Percentiles rank a stretch among this genome's conserved stretches.
phyloP scores from a whole-genome alignment of 2,113 vertebrate species.

The Piaya cayana region DNA sequence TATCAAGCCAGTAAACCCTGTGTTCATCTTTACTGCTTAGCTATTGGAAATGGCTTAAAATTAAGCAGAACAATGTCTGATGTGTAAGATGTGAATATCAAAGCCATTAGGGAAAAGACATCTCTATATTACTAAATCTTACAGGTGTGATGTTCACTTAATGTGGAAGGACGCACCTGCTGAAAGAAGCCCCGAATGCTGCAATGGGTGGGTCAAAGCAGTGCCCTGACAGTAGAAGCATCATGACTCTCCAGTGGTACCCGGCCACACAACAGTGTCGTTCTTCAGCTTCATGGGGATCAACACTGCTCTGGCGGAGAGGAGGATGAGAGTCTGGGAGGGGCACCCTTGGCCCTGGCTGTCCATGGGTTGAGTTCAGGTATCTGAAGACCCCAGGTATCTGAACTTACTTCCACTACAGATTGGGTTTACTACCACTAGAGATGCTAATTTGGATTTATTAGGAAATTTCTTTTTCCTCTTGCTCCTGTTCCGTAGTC shows the following conservation, averaged over 20 bases:
- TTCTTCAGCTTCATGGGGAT: neutral
- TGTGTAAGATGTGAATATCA: neutral
- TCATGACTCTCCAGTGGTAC: accelerated
- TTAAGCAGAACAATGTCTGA: neutral
- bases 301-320: neutral
- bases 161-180: neutral
- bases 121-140: neutral
- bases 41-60: neutral
- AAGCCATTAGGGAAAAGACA: neutral
- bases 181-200: neutral
- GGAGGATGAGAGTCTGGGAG: accelerated
- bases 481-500: neutral
- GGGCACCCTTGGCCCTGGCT: neutral
- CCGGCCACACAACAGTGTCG: neutral
- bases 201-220: neutral
- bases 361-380: neutral
- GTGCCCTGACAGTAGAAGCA: neutral
- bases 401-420: neutral
- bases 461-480: neutral
- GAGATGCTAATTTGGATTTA: neutral
- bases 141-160: neutral
- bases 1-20: neutral
- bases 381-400: too few species aligned
- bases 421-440: neutral
- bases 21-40: neutral